Evolutionary conservation across 2,888 invertebrate species (phyloP).

Genomic region (Chrysopilus asiliformis): DNA sequence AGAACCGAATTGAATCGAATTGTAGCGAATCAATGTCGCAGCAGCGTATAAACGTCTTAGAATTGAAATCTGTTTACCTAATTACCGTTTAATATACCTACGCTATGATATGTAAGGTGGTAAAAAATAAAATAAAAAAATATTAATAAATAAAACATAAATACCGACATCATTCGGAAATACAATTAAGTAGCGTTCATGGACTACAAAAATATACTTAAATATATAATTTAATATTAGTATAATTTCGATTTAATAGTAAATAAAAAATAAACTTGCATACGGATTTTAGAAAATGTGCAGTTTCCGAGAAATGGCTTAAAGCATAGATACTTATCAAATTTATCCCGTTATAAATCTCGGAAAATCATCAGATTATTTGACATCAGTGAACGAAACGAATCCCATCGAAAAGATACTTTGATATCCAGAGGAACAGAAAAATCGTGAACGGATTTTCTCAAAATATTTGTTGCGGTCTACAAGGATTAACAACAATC

Average conservation of each 20-base stretch:
- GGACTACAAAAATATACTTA: too few relatives aligned
- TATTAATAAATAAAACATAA: too few relatives aligned
- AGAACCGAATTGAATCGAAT: too few relatives aligned
- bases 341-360: background rate
- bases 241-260: constrained; percentile 1
- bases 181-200: too few relatives aligned
- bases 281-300: constrained; percentile 11
- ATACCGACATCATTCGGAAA: too few relatives aligned
- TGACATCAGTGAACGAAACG: background rate
- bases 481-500: too few relatives aligned
- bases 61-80: too few relatives aligned
- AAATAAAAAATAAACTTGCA: background rate
- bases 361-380: background rate
- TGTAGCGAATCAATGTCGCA: too few relatives aligned
- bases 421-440: background rate
- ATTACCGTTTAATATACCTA: too few relatives aligned
- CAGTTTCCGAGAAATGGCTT: constrained; percentile 16
- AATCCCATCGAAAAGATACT: background rate
- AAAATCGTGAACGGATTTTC: background rate
- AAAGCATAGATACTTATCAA: constrained; percentile 3
- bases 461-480: too few relatives aligned
- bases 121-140: constrained; percentile 1
- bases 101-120: background rate
- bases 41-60: too few relatives aligned
- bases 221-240: background rate